Evolutionary conservation across 2,113 vertebrate genomes (phyloP).

Genomic region (Syrmaticus mikado): DNA sequence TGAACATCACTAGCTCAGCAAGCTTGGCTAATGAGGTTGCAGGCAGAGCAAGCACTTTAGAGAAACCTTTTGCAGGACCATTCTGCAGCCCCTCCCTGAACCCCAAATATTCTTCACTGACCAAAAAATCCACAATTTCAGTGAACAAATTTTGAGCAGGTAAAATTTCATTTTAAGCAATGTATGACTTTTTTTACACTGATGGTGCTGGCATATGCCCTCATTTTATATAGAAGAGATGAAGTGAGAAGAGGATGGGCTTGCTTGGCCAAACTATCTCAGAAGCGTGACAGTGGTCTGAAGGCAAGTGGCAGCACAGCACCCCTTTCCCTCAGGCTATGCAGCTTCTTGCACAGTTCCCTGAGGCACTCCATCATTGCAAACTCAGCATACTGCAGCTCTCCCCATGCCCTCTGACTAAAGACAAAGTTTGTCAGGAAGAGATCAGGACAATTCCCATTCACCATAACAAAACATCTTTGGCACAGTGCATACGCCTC

Average conservation of each 20-base stretch:
- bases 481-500: neutral
- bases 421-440: neutral
- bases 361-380: neutral
- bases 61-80: slow-evolving; percentile 5
- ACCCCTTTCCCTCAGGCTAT: neutral
- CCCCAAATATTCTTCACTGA: neutral
- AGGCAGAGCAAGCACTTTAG: neutral
- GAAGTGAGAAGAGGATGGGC: neutral
- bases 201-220: neutral
- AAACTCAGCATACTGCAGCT: neutral
- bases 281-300: accelerated
- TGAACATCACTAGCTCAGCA: slow-evolving; percentile 1
- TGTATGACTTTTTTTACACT: neutral
- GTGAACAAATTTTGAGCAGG: neutral
- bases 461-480: neutral
- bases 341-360: neutral
- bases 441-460: neutral
- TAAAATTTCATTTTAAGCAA: neutral
- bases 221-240: neutral
- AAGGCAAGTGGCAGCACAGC: neutral
- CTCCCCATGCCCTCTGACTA: neutral
- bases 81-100: neutral
- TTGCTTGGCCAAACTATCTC: neutral
- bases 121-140: neutral
- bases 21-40: slow-evolving; percentile 38